Evolutionary conservation across 2,888 invertebrate species (phyloP).

Genomic region (Pachydiplax longipennis): DNA sequence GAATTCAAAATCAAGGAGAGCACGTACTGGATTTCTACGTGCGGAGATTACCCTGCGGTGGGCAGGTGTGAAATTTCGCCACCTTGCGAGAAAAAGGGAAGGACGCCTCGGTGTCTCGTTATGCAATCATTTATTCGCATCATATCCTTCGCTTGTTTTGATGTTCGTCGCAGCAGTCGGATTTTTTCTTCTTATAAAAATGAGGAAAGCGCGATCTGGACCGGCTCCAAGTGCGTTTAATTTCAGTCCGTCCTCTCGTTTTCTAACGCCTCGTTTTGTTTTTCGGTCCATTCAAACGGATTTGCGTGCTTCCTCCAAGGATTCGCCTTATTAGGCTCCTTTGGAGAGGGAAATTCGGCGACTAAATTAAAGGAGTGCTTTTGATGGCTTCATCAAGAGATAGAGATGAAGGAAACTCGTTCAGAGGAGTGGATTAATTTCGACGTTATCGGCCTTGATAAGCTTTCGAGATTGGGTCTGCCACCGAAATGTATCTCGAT

Average conservation of each 20-base stretch:
- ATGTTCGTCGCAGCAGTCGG: neutral
- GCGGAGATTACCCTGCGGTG: neutral
- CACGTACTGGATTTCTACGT: neutral
- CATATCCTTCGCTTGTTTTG: neutral
- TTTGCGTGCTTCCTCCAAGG: neutral
- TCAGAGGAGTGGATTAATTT: too few relatives aligned
- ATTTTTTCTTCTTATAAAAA: neutral
- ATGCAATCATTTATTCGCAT: neutral
- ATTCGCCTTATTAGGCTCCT: neutral
- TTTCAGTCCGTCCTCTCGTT: neutral
- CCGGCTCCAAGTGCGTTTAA: neutral
- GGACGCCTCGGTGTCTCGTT: neutral
- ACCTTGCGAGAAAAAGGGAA: neutral
- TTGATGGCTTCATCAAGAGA: too few relatives aligned
- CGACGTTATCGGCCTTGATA: too few relatives aligned
- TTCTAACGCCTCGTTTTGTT: neutral
- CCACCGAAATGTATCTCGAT: too few relatives aligned
- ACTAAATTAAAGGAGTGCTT: too few relatives aligned
- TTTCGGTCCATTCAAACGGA: neutral
- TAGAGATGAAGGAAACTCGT: too few relatives aligned
- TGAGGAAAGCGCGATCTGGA: neutral
- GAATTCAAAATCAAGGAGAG: neutral
- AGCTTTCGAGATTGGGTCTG: too few relatives aligned
- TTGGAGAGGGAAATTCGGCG: neutral
- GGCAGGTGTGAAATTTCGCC: neutral